Evolutionary conservation across 2,113 vertebrate species (phyloP), one percentile per base, ranked within the genome.

Genomic region (Chroicocephalus ridibundus): DNA sequence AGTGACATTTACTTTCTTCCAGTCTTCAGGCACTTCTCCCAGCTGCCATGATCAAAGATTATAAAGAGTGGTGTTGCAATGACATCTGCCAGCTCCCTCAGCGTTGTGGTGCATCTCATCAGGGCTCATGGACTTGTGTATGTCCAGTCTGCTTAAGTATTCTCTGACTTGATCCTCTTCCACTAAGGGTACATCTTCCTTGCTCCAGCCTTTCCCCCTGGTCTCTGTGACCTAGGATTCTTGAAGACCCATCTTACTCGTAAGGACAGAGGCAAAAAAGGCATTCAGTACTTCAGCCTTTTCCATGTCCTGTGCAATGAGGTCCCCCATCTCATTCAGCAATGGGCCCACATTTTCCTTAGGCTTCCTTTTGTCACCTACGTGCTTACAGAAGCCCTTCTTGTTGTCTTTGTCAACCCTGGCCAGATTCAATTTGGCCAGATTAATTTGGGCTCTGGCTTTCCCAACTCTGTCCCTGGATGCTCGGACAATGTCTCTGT

Each of bases 381-480:
- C 0, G 0, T 31, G 32, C 44, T 15, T 31, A 26, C 22, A 78
- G 11, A 49, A 57, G 29, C 6, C 32, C 11, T 71, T 42, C 29
- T 62, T 60, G 25, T 3, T 29, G 25, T 61, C 61, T 78, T 76
- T 38, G 40, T 6, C 34, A 71, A 17, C 18, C 8, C 47, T 29
- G 57, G 20, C 5, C 42, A 54, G 31, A 44, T 55, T 65, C 3
- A 66, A 10, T 66, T 85, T 24, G 14, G 55, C 9, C 54, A 58
- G 26, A 31, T 61, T 61, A 27, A 25, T 72, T 7, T 69, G 58
- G 44, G 10, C 29, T 82, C 65, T 54, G 52, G 8, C 18, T 86
- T 82, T 76, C 25, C 71, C 61, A 54, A 7, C 6, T 75, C 82
- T 8, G 2, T 9, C 19, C 44, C 26, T 68, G 27, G 16, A 18